phyloP scores from a whole-genome alignment of 2,797 vertebrate species.

The Antrozous pallidus region DNA sequence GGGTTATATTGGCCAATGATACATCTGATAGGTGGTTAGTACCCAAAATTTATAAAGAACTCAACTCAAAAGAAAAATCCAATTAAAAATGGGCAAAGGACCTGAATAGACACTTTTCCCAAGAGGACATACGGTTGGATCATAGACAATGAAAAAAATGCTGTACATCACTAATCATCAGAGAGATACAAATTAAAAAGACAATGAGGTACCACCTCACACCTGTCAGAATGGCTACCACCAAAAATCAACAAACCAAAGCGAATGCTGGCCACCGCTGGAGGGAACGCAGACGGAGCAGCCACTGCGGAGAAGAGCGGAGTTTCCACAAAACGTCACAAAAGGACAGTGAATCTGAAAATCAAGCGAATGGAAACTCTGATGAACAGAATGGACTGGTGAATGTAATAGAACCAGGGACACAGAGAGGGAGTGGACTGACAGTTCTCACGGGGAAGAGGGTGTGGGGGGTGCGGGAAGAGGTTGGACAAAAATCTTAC shows the following conservation, averaged over 20 bases:
- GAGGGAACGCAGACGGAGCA: not conserved
- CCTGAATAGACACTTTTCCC: not conserved
- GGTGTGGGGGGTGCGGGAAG: too few relatives aligned
- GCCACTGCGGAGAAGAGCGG: not conserved
- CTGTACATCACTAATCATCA: not conserved
- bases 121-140: not conserved
- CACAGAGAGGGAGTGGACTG: too few relatives aligned
- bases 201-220: not conserved
- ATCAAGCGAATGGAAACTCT: too few relatives aligned
- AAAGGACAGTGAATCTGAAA: too few relatives aligned
- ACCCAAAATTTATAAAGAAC: not conserved
- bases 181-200: not conserved
- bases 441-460: too few relatives aligned
- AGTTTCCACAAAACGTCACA: not conserved
- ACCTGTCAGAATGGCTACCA: not conserved
- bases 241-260: not conserved
- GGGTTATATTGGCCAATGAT: not conserved
- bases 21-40: not conserved
- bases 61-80: not conserved
- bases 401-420: too few relatives aligned
- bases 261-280: accelerated
- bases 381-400: too few relatives aligned
- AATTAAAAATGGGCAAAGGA: not conserved
- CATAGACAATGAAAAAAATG: not conserved
- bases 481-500: too few relatives aligned